Percentiles rank a stretch among this genome's conserved stretches.
Conservation (phyloP, 2,113 vertebrate species). For the Rana temporaria region DNA sequence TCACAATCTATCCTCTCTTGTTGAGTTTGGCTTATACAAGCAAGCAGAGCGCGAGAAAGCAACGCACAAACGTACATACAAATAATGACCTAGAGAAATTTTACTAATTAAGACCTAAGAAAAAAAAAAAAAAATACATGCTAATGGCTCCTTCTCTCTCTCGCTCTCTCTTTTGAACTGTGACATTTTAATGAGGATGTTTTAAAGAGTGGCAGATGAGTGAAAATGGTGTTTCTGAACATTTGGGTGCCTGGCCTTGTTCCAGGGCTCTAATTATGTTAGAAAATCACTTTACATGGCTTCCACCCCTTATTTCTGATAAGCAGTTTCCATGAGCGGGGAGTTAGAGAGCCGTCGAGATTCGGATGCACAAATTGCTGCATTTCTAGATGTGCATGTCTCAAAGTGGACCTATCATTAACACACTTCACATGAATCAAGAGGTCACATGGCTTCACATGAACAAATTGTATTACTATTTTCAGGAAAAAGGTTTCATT, state of each 20-base stretch:
- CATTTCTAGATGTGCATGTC: too few species aligned
- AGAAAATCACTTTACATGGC: conserved; percentile 24
- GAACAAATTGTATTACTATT: too few species aligned
- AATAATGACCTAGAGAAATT: conserved; percentile 49
- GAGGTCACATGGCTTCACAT: too few species aligned
- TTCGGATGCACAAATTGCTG: background rate
- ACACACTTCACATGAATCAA: too few species aligned
- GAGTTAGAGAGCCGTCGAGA: background rate
- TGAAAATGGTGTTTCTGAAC: conserved; percentile 46
- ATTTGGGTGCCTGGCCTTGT: conserved; percentile 41
- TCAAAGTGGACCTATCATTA: too few species aligned
- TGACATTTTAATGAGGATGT: conserved; percentile 57
- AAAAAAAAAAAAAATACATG: background rate
- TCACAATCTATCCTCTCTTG: background rate
- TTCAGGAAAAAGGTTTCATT: too few species aligned
- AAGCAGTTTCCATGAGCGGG: background rate
- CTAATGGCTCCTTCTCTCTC: conserved; percentile 32
- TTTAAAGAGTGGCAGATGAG: conserved; percentile 50
- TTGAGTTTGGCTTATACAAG: conserved; percentile 11
- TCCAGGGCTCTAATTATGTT: conserved; percentile 44
- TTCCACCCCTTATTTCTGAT: conserved; percentile 14
- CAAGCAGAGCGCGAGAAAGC: background rate
- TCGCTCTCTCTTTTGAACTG: conserved; percentile 41
- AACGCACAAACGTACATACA: background rate
- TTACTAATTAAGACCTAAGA: conserved; percentile 41